Evolutionary conservation across 2,888 invertebrate genomes (phyloP).

Genomic region (Antitype chi): DNA sequence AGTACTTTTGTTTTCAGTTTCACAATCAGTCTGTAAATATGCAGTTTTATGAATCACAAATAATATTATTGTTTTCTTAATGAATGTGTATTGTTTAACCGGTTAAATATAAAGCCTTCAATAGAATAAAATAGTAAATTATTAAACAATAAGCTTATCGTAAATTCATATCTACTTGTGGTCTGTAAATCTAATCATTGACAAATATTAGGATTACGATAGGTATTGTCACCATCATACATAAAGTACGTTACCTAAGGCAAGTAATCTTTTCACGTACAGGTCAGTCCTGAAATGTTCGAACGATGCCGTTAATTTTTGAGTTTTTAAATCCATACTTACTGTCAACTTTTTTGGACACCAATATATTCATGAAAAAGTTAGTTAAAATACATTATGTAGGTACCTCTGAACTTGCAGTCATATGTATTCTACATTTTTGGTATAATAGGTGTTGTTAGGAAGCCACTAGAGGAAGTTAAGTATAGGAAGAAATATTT

Average conservation of each 20-base stretch:
- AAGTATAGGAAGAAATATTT: no score
- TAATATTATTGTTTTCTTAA: constrained; percentile 28
- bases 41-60: constrained; percentile 38
- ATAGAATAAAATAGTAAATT: constrained; percentile 23
- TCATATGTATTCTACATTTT: not conserved
- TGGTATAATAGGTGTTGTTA: not conserved
- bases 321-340: not conserved
- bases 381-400: not conserved
- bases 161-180: constrained; percentile 40
- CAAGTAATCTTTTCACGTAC: not conserved
- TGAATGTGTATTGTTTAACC: constrained; percentile 23
- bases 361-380: not conserved
- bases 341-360: not conserved
- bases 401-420: not conserved
- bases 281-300: not conserved
- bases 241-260: not conserved
- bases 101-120: not conserved
- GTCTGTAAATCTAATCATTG: constrained; percentile 41
- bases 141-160: constrained; percentile 36
- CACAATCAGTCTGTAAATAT: constrained; percentile 37
- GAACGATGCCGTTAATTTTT: not conserved
- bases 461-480: no score
- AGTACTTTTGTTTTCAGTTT: constrained; percentile 8
- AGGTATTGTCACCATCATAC: not conserved
- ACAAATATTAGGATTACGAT: constrained; percentile 51